Conservation (phyloP, 2,888 invertebrate species). For the Eupelmus urozonus region DNA sequence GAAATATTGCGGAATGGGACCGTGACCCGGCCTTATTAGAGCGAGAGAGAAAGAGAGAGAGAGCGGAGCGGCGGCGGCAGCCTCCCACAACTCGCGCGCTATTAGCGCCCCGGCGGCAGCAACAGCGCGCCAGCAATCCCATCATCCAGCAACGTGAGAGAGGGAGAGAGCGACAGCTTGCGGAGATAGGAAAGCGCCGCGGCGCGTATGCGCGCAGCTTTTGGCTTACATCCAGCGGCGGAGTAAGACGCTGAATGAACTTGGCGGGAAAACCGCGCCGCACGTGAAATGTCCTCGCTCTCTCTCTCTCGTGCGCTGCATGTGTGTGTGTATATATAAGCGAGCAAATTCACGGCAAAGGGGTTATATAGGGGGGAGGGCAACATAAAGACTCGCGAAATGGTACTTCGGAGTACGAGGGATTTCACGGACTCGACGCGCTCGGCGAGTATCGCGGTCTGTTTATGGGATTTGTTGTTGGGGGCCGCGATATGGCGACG, state of each 20-base stretch:
- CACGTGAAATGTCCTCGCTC: background rate
- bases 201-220: conserved; percentile 68
- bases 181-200: conserved; percentile 23
- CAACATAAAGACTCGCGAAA: conserved; percentile 37
- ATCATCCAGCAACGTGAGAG: conserved; percentile 45
- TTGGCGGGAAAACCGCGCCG: conserved; percentile 74
- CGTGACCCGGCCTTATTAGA: conserved; percentile 70
- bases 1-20: conserved; percentile 68
- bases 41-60: no score
- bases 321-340: background rate
- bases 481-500: background rate
- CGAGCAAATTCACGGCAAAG: no score
- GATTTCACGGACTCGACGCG: conserved; percentile 13
- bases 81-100: conserved; percentile 9
- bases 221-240: conserved; percentile 74
- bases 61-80: no score
- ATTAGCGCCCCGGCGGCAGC: conserved; percentile 50
- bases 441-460: background rate
- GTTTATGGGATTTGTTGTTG: conserved; percentile 23
- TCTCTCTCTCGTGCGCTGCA: background rate
- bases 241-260: conserved; percentile 73
- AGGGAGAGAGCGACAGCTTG: conserved; percentile 58
- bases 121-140: conserved; percentile 52
- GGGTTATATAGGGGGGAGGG: no score
- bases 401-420: conserved; percentile 23